These are phyloP conservation scores for Stichodactyla helianthus DNA, from an alignment of 64 coral and sea anemone species.

Conservation along the genomic window DNA sequence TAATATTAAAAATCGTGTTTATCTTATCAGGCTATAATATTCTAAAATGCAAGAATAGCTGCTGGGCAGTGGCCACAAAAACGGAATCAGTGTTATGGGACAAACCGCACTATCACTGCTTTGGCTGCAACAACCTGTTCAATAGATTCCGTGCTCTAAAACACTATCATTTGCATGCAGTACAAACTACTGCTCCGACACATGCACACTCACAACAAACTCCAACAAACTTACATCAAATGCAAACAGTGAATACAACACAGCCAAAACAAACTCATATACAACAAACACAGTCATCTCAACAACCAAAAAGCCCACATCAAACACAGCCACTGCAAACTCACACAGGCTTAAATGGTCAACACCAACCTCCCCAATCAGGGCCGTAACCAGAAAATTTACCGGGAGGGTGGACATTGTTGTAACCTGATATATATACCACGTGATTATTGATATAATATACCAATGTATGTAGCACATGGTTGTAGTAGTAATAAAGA, in stretches of 20 bases:
- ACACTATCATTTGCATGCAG: background rate
- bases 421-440: too few species aligned
- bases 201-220: background rate
- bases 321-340: background rate
- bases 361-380: background rate
- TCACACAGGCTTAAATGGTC: background rate
- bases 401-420: too few species aligned
- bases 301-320: slow-evolving; percentile 2
- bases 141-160: background rate
- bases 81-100: slow-evolving; percentile 6
- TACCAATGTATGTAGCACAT: too few species aligned
- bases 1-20: background rate
- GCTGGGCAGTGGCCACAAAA: slow-evolving; percentile 5
- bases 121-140: slow-evolving; percentile 4
- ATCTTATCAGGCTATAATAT: slow-evolving; percentile 1
- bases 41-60: slow-evolving; percentile 9
- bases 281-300: background rate
- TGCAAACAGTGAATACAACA: background rate
- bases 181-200: background rate
- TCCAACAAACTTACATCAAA: background rate
- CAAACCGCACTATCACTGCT: slow-evolving; percentile 15
- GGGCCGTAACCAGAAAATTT: background rate
- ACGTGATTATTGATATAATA: too few species aligned
- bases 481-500: too few species aligned
- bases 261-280: background rate